Base-by-base conservation (phyloP, 2,797 vertebrate genomes). In the Halcyon badia region DNA sequence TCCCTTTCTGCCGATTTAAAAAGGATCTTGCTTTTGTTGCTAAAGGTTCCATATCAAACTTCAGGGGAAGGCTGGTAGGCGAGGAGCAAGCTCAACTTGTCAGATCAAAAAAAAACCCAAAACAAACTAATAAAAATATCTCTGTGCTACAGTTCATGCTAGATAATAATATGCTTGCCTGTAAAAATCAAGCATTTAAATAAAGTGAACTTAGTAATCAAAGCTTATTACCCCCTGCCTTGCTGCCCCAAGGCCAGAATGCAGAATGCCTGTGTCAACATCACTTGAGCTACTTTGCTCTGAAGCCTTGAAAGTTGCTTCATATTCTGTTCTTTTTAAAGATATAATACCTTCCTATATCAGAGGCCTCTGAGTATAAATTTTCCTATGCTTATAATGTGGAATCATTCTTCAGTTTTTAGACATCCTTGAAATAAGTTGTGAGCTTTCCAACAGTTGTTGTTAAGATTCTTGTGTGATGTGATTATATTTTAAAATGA, bases 151-250 rank as follows among this genome's bases (percentile, higher is more conserved):
- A 90, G 25, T 94, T 91, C 28, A 41, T 86, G 58, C 1, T 5
- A 88, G 92, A 91, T 94, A 92, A 95, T 95, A 84, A 95, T 69
- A 79, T 52, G 54, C 35, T 94, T 97, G 83, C n/a, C 83, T 30
- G 24, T 72, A 92, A 92, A 94, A 95, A 66, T 89, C 58, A 86
- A 65, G 70, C 51, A 91, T 95, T 90, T 94, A 80, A 95, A 95
- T 93, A 49, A 86, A 94, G 25, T n/a, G 14, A 90, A 90, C 35
- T 81, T 85, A 81, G 79, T 95, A 96, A 91, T 95, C 85, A 83
- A 49, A 88, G 35, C 51, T 89, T 71, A 72, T 89, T 96, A 94
- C 17, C 75, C 41, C 26, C 41, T 87, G 56, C 25, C 31, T 80
- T 94, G 57, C 60, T 96, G 54, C 89, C 92, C 54, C 61, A 48